These are phyloP conservation scores for Nematostella vectensis DNA, from an alignment of 92 coral and sea anemone species.

Conservation along the genomic window DNA sequence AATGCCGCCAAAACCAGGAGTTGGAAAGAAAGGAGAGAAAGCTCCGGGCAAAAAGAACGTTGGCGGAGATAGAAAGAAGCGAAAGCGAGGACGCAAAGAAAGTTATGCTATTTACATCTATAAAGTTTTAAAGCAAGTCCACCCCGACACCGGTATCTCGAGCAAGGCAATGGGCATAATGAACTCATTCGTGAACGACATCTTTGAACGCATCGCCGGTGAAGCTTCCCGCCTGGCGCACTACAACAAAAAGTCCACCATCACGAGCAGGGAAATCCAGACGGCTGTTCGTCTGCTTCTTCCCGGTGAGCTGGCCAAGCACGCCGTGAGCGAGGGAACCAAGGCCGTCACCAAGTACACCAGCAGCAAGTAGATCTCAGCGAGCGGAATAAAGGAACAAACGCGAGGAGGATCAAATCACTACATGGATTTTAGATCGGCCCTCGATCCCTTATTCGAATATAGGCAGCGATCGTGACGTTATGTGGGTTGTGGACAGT, in stretches of 20 bases:
- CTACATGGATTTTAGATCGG: too few relatives aligned
- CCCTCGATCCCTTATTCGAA: too few relatives aligned
- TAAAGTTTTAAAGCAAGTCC: constrained; percentile 62
- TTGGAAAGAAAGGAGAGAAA: constrained; percentile 15
- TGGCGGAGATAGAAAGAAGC: constrained; percentile 4
- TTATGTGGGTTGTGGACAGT: too few relatives aligned
- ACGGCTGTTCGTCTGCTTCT: constrained; percentile 48
- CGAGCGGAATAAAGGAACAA: too few relatives aligned
- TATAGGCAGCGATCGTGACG: too few relatives aligned
- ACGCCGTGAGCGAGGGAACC: constrained; percentile 60
- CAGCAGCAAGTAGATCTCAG: constrained; percentile 29
- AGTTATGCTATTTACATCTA: constrained; percentile 60
- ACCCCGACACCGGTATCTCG: constrained; percentile 71
- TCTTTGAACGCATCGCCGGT: constrained; percentile 53
- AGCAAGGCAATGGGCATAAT: constrained; percentile 69
- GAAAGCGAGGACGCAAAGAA: constrained; percentile 24
- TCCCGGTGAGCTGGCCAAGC: constrained; percentile 57
- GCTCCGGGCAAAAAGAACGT: constrained; percentile 9
- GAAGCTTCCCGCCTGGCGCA: constrained; percentile 56
- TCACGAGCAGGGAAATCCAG: constrained; percentile 61
- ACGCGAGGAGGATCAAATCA: too few relatives aligned
- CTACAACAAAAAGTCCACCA: constrained; percentile 49
- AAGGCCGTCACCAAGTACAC: constrained; percentile 59
- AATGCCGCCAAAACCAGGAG: constrained; percentile 6
- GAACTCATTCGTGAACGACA: constrained; percentile 71